phyloP scores from a whole-genome alignment of 2,797 vertebrate species.

The Heteromormyrus szaboi region DNA sequence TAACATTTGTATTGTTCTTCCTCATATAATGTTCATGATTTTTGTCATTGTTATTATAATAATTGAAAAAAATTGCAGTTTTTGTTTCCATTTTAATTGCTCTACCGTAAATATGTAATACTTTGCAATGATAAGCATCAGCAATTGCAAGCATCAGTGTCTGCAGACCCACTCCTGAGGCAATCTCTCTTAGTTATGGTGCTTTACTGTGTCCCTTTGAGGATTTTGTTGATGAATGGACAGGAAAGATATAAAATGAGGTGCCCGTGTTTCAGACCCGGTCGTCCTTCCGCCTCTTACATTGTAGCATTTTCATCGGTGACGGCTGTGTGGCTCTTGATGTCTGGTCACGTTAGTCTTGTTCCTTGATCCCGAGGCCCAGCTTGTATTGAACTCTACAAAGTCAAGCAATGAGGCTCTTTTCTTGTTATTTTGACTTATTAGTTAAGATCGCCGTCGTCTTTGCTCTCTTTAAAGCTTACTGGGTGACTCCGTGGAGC shows the following conservation, averaged over 20 bases:
- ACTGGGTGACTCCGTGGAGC: background rate
- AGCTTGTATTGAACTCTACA: background rate
- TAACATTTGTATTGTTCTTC: background rate
- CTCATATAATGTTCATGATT: background rate
- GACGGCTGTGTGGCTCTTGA: background rate
- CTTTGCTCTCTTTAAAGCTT: conserved; percentile 3
- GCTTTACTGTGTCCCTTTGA: background rate
- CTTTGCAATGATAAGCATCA: background rate
- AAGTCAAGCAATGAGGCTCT: conserved; percentile 20
- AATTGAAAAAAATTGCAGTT: background rate
- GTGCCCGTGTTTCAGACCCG: background rate
- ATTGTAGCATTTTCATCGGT: background rate
- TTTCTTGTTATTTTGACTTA: conserved; percentile 30
- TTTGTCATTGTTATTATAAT: background rate
- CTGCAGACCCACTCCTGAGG: background rate
- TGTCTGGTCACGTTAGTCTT: background rate
- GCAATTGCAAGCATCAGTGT: background rate
- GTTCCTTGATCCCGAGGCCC: background rate
- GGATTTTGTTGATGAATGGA: background rate
- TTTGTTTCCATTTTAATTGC: background rate
- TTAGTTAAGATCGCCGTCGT: conserved; percentile 30
- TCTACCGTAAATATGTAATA: background rate
- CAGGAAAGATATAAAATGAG: background rate
- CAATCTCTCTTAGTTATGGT: background rate
- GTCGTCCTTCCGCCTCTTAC: background rate